Percentiles rank a stretch among this genome's conserved stretches.
phyloP scores from a whole-genome alignment of 2,888 invertebrate genomes.

The Teleiodes luculella region DNA sequence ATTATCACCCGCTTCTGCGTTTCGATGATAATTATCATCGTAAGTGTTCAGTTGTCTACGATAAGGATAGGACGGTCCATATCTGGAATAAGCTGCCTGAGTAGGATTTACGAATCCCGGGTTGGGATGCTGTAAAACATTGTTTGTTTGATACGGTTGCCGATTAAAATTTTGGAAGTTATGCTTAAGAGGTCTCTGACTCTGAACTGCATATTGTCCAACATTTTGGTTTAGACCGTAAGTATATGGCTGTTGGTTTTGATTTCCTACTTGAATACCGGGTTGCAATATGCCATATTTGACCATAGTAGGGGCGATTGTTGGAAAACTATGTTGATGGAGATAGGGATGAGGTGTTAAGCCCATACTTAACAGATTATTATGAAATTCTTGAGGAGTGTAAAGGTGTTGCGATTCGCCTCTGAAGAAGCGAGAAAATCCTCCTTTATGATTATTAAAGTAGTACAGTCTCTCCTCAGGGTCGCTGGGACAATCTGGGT shows the following conservation, averaged over 20 bases:
- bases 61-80: constrained; percentile 33
- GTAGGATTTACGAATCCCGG: neutral
- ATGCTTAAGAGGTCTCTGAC: no score
- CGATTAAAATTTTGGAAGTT: neutral
- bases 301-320: no score
- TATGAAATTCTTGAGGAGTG: neutral
- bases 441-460: constrained; percentile 91
- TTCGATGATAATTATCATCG: neutral
- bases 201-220: no score
- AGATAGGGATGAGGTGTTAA: neutral
- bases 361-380: neutral
- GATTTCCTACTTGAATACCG: neutral
- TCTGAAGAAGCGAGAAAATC: constrained; percentile 89
- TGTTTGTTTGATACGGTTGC: neutral
- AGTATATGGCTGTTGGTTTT: neutral
- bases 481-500: constrained; percentile 85
- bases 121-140: neutral
- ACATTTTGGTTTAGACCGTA: neutral
- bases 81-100: neutral
- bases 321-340: neutral
- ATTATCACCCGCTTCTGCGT: neutral
- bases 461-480: constrained; percentile 86
- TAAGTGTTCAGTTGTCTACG: neutral
- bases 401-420: constrained; percentile 25
- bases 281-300: neutral